Evolutionary conservation across 2,797 vertebrate species (phyloP), one percentile per base, ranked within the genome.

Genomic region (Lepus oiostolus): DNA sequence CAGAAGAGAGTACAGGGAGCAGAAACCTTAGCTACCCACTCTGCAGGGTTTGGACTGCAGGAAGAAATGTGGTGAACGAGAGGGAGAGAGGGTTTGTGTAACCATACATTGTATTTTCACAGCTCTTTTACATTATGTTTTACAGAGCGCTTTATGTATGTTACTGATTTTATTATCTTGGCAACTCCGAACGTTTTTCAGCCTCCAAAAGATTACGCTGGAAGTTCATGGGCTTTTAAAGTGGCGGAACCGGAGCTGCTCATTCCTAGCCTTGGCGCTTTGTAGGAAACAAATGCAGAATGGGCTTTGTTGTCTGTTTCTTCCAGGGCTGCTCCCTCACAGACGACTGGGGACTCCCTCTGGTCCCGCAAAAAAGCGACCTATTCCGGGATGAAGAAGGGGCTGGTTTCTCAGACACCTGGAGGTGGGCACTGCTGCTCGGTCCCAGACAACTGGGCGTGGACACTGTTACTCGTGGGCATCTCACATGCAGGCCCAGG

Each of bases 121-220:
- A 92, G 92, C 35, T 90, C 85, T 94, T 96, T 88, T n/a, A 26
- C 68, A 77, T 94, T 77, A 71, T 4, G 1, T 85, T 95, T 91
- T 88, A 85, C 38, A 79, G 77, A 68, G 70, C 19, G 76, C 88
- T 94, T 72, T 84, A 47, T 88, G 52, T 72, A 83, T 58, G 58
- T 62, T 91, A 68, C 38, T 80, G 79, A 93, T 95, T 96, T 96
- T 96, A 95, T 93, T 89, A 38, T 89, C 82, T 95, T 95, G 94
- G 92, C 67, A 94, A 84, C 24, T 38, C 68, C 35, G 26, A 63
- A 32, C 7, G n/a, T 75, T 82, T 88, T 95, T 72, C 54, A 68
- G 67, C 70, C 90, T 84, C 93, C n/a, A n/a, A 88, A 92, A 80
- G 71, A 89, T 86, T 58, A 62, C 2, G 58, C 24, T 17, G 67